Conservation (phyloP, 30 jellyfish, hydroid and myxozoan species). For the Aurelia sp. region DNA sequence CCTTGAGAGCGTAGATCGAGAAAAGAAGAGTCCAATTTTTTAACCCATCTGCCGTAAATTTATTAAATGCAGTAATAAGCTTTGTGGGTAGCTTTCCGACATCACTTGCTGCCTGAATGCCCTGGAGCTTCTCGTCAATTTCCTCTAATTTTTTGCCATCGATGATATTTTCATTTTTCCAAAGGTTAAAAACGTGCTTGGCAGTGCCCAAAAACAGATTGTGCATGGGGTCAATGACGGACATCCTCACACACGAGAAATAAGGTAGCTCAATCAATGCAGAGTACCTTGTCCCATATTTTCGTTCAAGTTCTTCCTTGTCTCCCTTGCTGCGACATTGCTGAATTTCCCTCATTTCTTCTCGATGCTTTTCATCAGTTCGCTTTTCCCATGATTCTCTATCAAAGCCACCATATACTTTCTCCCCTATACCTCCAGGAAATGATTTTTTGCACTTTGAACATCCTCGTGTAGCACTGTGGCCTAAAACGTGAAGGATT, state of each 20-base stretch:
- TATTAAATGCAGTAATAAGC: too few relatives aligned
- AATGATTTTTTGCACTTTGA: slow-evolving; percentile 42
- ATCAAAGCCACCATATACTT: slow-evolving; percentile 29
- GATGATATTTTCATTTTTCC: too few relatives aligned
- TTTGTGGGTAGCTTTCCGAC: too few relatives aligned
- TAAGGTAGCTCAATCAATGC: slow-evolving; percentile 32
- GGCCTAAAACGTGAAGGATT: neutral
- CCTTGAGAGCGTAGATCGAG: too few relatives aligned
- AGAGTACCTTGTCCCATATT: slow-evolving; percentile 31
- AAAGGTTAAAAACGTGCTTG: neutral
- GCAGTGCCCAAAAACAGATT: slow-evolving; percentile 5
- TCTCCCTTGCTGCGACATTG: slow-evolving; percentile 20
- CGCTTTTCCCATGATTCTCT: slow-evolving; percentile 30
- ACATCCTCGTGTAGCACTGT: slow-evolving; percentile 39
- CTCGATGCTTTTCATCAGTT: slow-evolving; percentile 23
- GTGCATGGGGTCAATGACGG: slow-evolving; percentile 49
- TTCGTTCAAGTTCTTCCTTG: neutral
- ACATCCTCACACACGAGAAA: slow-evolving; percentile 19
- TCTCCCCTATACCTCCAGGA: slow-evolving; percentile 35
- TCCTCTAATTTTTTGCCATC: too few relatives aligned
- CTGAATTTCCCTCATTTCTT: slow-evolving; percentile 16
- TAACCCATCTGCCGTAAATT: too few relatives aligned
- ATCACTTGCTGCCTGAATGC: too few relatives aligned
- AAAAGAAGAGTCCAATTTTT: too few relatives aligned
- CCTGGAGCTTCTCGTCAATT: too few relatives aligned